Evolutionary conservation across 2,888 invertebrate genomes (phyloP), one percentile per base, ranked within the genome.

Genomic region (Watsonalla binaria): DNA sequence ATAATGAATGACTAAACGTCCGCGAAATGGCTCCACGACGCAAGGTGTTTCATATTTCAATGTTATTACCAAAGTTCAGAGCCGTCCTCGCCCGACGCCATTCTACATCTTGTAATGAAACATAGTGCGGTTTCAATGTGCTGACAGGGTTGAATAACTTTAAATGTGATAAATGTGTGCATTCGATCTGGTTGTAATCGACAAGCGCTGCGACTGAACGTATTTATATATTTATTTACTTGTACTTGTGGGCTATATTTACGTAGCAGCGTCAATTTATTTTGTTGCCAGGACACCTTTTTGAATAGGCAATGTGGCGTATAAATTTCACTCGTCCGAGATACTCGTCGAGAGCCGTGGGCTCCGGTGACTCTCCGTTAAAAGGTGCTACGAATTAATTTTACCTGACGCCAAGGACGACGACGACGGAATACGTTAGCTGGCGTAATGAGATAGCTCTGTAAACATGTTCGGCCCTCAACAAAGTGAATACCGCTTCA

Each of bases 331-430:
- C 74, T 71, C 74, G 70, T 70, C 78, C 77, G 76, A 72, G 60
- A 71, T 74, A 70, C 70, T 78, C 77, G 76, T 72, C 60, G 72
- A 78, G 76, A 74, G 70, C 66, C 70, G 72, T 65, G 62, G 76
- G 68, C 78, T 77, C 72, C 76, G 72, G 78, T 76, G 80, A 70
- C 72, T 77, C 74, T 73, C 70, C 64, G 75, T 80, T 84, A 82
- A 86, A 85, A 86, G 84, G 84, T 82, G 80, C 79, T 79, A 70
- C 79, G 82, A 86, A 86, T 88, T 86, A 86, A 86, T 86, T 84
- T 86, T 73, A 81, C 80, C 82, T 82, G 82, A 81, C 82, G 74
- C 83, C 80, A 80, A 85, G 83, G 80, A 77, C 75, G 73, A 61
- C 60, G 69, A 60, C 74, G 72, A 63, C 70, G 60, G 82, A 84